phyloP scores from a whole-genome alignment of 2,113 vertebrate species.

The Gavia stellata region DNA sequence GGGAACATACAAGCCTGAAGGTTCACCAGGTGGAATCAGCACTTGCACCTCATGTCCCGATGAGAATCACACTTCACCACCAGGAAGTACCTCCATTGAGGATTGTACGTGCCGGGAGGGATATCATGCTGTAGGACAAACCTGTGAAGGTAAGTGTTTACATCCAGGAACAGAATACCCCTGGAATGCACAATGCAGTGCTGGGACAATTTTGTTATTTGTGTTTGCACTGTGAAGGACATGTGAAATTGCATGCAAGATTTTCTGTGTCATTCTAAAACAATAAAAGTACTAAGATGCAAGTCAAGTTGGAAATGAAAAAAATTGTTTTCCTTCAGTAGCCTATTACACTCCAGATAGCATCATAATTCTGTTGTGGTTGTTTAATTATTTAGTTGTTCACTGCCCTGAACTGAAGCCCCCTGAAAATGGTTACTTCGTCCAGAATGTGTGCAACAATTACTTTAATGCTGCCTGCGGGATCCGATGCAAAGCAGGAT shows the following conservation, averaged over 20 bases:
- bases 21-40: constrained; percentile 84
- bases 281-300: background rate
- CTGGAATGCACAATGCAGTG: background rate
- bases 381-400: constrained; percentile 76
- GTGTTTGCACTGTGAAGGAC: background rate
- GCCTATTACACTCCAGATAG: background rate
- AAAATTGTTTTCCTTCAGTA: background rate
- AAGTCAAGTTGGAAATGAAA: background rate
- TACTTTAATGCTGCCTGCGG: constrained; percentile 93
- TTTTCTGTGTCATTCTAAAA: background rate
- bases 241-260: background rate
- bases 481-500: constrained; percentile 86
- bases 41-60: constrained; percentile 86
- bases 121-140: constrained; percentile 75
- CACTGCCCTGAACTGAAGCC: constrained; percentile 83
- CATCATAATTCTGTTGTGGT: background rate
- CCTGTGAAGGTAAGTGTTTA: constrained; percentile 80
- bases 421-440: constrained; percentile 91
- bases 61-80: constrained; percentile 85
- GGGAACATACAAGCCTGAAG: constrained; percentile 91
- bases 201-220: background rate
- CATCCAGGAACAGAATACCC: background rate
- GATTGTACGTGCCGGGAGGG: constrained; percentile 89
- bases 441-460: constrained; percentile 93
- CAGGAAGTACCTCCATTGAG: constrained; percentile 83